A percentile compares a stretch with the other conserved stretches of the same genome.
These are phyloP conservation scores for Cinara cedri DNA, from an alignment of 2,888 invertebrate genomes.

Conservation along the genomic window DNA sequence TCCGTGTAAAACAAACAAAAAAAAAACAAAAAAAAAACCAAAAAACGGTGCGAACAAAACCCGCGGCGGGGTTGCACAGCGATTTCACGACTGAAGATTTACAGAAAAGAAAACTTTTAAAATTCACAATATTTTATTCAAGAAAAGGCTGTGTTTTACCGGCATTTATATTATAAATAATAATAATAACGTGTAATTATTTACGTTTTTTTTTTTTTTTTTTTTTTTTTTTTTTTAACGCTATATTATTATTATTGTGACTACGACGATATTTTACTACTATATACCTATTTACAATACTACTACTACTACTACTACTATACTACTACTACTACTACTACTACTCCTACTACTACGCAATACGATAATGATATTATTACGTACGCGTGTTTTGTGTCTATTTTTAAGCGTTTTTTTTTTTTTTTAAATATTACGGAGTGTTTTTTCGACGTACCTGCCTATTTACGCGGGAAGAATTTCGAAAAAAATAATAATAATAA, in stretches of 20 bases:
- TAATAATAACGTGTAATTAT: constrained; percentile 18
- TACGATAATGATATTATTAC: neutral
- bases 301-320: neutral
- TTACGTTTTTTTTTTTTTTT: neutral
- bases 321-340: neutral
- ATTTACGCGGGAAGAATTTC: too few relatives aligned
- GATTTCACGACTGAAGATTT: constrained; percentile 40
- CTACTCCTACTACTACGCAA: neutral
- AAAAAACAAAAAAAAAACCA: neutral
- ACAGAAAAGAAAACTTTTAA: constrained; percentile 3
- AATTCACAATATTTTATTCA: neutral
- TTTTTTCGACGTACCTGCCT: neutral
- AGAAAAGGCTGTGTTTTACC: constrained; percentile 37
- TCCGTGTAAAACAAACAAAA: neutral
- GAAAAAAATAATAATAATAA: too few relatives aligned
- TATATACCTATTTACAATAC: neutral
- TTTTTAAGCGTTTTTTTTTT: constrained; percentile 7
- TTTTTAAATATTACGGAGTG: neutral
- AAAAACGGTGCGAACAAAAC: too few relatives aligned
- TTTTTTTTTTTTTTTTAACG: neutral
- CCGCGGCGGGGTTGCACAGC: neutral
- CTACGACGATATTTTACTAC: neutral
- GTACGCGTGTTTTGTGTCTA: neutral
- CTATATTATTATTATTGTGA: constrained; percentile 1
- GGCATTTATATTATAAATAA: constrained; percentile 47